Evolutionary conservation across 2,888 invertebrate species (phyloP), one percentile per base, ranked within the genome.

Genomic region (Ichneumon xanthorius): DNA sequence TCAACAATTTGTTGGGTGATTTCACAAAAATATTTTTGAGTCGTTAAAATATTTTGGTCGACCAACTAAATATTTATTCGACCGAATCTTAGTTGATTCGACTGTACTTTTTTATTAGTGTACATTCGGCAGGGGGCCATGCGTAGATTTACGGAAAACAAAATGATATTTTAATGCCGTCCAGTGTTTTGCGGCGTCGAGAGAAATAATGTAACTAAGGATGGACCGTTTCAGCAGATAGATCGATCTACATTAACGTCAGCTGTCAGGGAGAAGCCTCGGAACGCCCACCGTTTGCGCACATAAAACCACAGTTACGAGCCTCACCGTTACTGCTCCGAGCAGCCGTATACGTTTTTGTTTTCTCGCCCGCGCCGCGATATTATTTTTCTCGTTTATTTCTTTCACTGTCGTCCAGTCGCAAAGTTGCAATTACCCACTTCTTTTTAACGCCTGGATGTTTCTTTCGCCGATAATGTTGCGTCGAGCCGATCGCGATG

Each of bases 231-330:
- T 63, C 11, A 11, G 73, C 45, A 4, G 61, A 73, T 48, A 26
- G 73, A 73, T 61, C 61, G 45, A 30, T 73, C 61, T 61, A 61
- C 72, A 40, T 72, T 58, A 40, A 72, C 16, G 55, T 58, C 40
- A 33, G 58, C 55, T 58, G 72, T 16, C 72, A 40, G 40, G 37
- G 55, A 58, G 72, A 72, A 2, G 58, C 73, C 40, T 73, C 16
- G 63, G 0, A 73, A 73, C 73, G 58, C 73, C 73, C 61, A 58
- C 73, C 58, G 45, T 58, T 73, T 45, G 40, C 73, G 26, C 40
- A 33, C 71, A 55, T 58, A 72, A 72, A 72, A 72, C 16, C 72
- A 58, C 72, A 71, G n/a, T 73, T 58, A 73, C 58, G 45, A 58
- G 72, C 33, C 26, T 26, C 37, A 26, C 40, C 61, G 22, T 26